Conservation (phyloP, 2,113 vertebrate species). For the Rostratula benghalensis region DNA sequence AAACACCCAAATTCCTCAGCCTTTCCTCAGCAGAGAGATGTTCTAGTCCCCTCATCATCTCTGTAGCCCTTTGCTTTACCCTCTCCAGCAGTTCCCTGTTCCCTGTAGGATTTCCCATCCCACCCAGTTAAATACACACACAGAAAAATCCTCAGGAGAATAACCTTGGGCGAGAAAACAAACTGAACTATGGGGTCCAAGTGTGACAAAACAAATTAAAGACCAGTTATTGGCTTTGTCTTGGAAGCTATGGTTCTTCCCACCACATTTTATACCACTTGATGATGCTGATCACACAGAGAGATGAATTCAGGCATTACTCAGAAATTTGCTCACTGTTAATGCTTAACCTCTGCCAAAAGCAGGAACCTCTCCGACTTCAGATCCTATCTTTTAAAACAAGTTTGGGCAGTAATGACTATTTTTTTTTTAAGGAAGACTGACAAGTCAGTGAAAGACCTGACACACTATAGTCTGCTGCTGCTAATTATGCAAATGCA, state of each 20-base stretch:
- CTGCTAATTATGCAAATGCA: neutral
- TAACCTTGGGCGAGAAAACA: neutral
- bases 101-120: neutral
- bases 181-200: neutral
- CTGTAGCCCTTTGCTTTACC: too few species aligned
- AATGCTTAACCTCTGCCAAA: neutral
- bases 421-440: neutral
- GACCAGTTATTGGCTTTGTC: neutral
- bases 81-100: too few species aligned
- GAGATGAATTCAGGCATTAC: neutral
- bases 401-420: neutral
- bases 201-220: neutral
- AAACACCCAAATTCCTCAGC: too few species aligned
- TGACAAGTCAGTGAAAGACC: neutral
- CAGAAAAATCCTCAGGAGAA: neutral
- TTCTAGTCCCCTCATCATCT: too few species aligned
- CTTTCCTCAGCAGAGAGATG: too few species aligned
- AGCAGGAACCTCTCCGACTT: neutral
- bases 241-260: neutral
- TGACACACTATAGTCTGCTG: neutral
- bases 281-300: neutral
- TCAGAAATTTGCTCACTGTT: neutral
- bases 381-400: neutral
- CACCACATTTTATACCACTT: neutral
- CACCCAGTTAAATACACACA: neutral